Evolutionary conservation across 1,140 invertebrate species (phyloP).

Genomic region (Sitophilus oryzae): DNA sequence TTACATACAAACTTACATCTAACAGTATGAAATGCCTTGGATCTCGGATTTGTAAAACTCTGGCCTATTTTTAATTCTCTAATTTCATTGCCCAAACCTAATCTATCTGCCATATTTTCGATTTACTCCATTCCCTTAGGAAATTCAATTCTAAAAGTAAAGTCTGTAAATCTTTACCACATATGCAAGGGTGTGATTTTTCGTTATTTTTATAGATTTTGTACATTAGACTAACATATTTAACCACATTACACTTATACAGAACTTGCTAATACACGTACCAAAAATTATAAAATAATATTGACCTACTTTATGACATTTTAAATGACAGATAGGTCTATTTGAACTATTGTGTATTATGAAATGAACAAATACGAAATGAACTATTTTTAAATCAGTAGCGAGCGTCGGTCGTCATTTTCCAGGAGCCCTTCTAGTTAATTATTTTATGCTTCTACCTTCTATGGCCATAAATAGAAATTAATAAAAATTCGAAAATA

Average conservation of each 20-base stretch:
- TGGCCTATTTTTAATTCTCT: constrained; percentile 77
- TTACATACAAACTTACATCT: constrained; percentile 74
- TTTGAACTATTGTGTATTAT: constrained; percentile 8
- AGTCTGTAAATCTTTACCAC: background rate
- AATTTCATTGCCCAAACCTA: constrained; percentile 68
- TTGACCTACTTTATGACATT: constrained; percentile 41
- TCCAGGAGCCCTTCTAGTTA: too few relatives aligned
- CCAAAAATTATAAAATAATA: constrained; percentile 34
- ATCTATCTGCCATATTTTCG: constrained; percentile 61
- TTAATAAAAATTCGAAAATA: too few relatives aligned
- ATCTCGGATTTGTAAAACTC: constrained; percentile 68
- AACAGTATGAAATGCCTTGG: constrained; percentile 74
- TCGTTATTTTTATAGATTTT: too few relatives aligned
- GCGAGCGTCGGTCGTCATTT: too few relatives aligned
- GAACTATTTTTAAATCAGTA: background rate
- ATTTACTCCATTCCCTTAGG: constrained; percentile 22
- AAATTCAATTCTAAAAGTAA: background rate
- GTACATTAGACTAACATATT: constrained; percentile 1
- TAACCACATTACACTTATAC: constrained; percentile 2
- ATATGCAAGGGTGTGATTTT: background rate
- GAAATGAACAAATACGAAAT: background rate
- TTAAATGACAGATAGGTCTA: constrained; percentile 17
- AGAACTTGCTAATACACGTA: constrained; percentile 41
- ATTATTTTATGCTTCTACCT: too few relatives aligned
- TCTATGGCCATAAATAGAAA: too few relatives aligned